Conservation (phyloP, 2,888 invertebrate genomes). For the Oeneis ivallda region DNA sequence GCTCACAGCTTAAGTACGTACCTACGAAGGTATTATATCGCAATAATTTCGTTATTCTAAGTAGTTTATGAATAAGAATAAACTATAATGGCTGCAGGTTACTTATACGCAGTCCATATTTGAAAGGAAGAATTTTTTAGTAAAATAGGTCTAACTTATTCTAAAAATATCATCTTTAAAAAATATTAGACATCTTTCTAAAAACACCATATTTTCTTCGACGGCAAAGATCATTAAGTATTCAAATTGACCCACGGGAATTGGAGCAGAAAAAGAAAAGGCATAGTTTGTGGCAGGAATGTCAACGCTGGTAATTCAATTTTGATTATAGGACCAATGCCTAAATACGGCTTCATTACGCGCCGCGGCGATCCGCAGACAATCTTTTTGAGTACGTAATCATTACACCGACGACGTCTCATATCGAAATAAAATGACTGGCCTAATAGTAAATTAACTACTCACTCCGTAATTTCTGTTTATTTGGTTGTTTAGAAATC, state of each 20-base stretch:
- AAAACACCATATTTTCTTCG: conserved; percentile 38
- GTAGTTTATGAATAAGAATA: too few relatives aligned
- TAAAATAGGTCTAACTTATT: too few relatives aligned
- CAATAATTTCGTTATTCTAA: neutral
- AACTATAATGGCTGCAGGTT: too few relatives aligned
- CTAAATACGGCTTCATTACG: conserved; percentile 77
- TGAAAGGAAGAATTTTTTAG: too few relatives aligned
- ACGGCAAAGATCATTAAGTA: conserved; percentile 62
- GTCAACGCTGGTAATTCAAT: conserved; percentile 80
- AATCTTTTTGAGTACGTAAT: conserved; percentile 77
- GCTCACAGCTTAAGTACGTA: neutral
- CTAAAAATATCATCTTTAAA: too few relatives aligned
- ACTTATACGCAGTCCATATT: neutral
- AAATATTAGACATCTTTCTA: conserved; percentile 23
- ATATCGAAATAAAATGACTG: conserved; percentile 70
- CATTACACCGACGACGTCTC: conserved; percentile 72
- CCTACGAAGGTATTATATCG: too few relatives aligned
- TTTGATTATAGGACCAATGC: conserved; percentile 81
- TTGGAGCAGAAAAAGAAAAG: conserved; percentile 79
- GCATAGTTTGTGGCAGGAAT: conserved; percentile 69
- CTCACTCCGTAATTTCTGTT: conserved; percentile 65
- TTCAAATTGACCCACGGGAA: conserved; percentile 69
- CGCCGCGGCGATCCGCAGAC: conserved; percentile 74
- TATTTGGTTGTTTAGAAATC: conserved; percentile 47
- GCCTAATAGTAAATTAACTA: conserved; percentile 68